These are phyloP conservation scores for Lamprologus lemairii DNA, from an alignment of 2,113 vertebrate species.

Conservation along the genomic window DNA sequence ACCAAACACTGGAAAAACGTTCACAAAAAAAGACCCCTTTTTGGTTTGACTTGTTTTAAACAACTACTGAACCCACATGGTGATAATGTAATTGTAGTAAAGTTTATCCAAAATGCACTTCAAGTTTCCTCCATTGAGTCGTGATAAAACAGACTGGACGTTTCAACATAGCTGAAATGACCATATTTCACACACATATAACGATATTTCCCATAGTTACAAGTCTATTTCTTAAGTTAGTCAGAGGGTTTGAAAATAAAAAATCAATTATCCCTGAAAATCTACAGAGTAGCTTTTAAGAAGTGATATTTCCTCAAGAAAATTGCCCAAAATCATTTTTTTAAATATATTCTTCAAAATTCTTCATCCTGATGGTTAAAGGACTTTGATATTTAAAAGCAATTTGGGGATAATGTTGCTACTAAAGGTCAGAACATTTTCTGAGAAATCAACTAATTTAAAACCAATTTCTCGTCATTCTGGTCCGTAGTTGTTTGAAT, in stretches of 20 bases:
- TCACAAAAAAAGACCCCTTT: background rate
- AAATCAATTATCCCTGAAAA: background rate
- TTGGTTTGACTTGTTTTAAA: background rate
- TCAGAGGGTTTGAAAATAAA: too few relatives aligned
- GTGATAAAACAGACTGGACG: background rate
- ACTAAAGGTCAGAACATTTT: background rate
- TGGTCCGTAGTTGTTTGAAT: background rate
- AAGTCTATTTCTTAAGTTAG: accelerated
- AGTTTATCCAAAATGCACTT: background rate
- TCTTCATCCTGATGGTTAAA: background rate
- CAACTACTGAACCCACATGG: background rate
- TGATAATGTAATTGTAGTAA: background rate
- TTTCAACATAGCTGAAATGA: background rate
- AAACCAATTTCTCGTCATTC: background rate
- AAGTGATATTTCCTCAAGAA: background rate
- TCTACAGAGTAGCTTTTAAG: background rate
- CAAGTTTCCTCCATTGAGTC: background rate
- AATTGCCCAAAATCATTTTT: accelerated
- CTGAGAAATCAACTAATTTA: background rate
- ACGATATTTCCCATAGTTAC: background rate
- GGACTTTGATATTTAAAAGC: background rate
- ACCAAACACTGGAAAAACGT: background rate
- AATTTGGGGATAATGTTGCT: background rate
- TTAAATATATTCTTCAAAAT: background rate
- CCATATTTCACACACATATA: background rate